Conservation (phyloP, 2,113 vertebrate genomes). For the Apistogramma diplotaenia region DNA sequence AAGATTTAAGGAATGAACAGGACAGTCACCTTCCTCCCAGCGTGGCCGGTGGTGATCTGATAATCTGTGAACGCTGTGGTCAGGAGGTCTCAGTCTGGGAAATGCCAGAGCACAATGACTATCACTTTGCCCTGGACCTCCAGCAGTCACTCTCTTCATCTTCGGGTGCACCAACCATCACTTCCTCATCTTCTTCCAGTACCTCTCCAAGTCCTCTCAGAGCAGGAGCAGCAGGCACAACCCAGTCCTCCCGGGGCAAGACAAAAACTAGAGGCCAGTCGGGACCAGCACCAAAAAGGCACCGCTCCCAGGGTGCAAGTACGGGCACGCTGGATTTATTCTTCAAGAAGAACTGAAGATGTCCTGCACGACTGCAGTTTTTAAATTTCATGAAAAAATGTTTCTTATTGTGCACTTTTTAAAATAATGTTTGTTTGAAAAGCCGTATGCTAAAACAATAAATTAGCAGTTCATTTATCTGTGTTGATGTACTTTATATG, state of each 20-base stretch:
- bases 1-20: conserved; percentile 1
- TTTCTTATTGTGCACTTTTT: neutral
- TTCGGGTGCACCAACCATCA: neutral
- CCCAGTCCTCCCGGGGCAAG: conserved; percentile 69
- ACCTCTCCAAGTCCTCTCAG: conserved; percentile 8
- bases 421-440: neutral
- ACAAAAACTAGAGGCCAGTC: conserved; percentile 73
- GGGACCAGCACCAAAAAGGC: conserved; percentile 78
- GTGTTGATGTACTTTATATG: neutral
- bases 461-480: neutral
- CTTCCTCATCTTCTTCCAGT: neutral
- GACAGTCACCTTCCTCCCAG: neutral
- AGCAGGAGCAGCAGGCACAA: conserved; percentile 1
- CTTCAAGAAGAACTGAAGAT: conserved; percentile 80
- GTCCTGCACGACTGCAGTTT: neutral
- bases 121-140: conserved; percentile 91
- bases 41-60: conserved; percentile 71
- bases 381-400: neutral
- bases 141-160: conserved; percentile 83
- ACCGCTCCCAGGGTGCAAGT: conserved; percentile 65
- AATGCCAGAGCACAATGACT: conserved; percentile 91
- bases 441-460: neutral
- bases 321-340: conserved; percentile 85
- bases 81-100: conserved; percentile 85
- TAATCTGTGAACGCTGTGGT: conserved; percentile 86